Base-by-base conservation (phyloP, 2,888 invertebrate genomes). In the Nasonia oneida region DNA sequence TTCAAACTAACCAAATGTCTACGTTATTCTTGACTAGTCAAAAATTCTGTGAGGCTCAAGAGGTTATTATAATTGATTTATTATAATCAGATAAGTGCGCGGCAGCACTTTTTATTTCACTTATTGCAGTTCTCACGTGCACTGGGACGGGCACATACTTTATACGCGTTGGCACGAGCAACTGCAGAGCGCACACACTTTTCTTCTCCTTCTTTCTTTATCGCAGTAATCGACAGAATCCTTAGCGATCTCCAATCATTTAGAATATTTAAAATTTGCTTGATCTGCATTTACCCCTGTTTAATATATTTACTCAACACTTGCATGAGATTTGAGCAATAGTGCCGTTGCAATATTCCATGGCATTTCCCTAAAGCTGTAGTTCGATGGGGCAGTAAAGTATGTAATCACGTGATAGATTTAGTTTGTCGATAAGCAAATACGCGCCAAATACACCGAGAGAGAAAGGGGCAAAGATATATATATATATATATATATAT, bases 361-460 rank as follows among this genome's bases (percentile, higher is more conserved):
- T 15, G 15, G 15, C 1, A 42, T 42, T 42, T 42, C 0, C 42
- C 10, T 8, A 42, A 42, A 1, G 42, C 6, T 8, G 42, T 1
- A 1, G 0, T 42, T 6, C 42, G 42, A 10, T 1, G 1, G 42
- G 5, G 39, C 39, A 6, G 39, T 6, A 39, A 39, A 6, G 4
- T 39, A 39, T 4, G 39, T 39, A 39, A 39, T 39, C 6, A 6
- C 39, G 6, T 6, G 39, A 39, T 39, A 6, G 39, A 42, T 42
- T 6, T 6, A 10, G 42, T 10, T 42, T 42, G 42, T 42, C 53
- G 53, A 53, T 53, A 18, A 53, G 8, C 53, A 18, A 8, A 67
- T 18, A n/a, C 23, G 3, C 47, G 33, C 75, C 29, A 75, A 67
- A 74, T 4, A 70, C 29, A 83, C 53, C 53, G 77, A 78, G 80